Base-by-base conservation (phyloP, 2,797 vertebrate genomes). In the Acanthurus lineatus region DNA sequence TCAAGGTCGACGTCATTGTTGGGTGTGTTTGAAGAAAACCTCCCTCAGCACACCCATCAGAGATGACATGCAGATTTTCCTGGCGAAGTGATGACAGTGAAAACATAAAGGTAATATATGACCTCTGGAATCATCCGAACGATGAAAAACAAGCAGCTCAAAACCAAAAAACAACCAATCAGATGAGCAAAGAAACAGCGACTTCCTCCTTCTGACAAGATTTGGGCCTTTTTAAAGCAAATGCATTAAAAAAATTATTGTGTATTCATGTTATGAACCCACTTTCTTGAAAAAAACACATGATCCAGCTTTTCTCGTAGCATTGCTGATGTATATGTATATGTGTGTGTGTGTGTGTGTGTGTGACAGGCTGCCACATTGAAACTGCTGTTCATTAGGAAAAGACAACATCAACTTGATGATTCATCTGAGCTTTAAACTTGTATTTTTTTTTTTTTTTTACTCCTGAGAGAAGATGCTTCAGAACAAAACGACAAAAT, bases 361-460 rank as follows among this genome's bases (percentile, higher is more conserved):
- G 35, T 59, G 52, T 54, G 61, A 81, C 65, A 59, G 57, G 62
- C 64, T 60, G 69, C 64, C 73, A 52, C 16, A 51, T 15, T 15
- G 17, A 74, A 32, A 44, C 44, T 38, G 48, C 28, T 17, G 3
- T 78, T 53, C 75, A 73, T 71, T 19, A 52, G 17, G 51, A 51
- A 32, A 20, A 61, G 9, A 52, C 47, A n/a, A 67, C 72, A 51
- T 76, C 73, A 25, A 71, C 48, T 51, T 17, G 78, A 77, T 80
- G 79, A 89, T 72, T 82, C 58, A 85, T 82, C 57, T 1, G 3
- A 14, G 73, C 51, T 73, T 56, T 28, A 54, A 45, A 59, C 17
- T 72, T n/a, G 17, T 52, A 38, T 82, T 78, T n/a, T n/a, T n/a
- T n/a, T n/a, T n/a, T n/a, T n/a, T n/a, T n/a, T n/a, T 57, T 74